Evolutionary conservation across 2,113 vertebrate genomes (phyloP).

Genomic region (Microcebus tavaratra): DNA sequence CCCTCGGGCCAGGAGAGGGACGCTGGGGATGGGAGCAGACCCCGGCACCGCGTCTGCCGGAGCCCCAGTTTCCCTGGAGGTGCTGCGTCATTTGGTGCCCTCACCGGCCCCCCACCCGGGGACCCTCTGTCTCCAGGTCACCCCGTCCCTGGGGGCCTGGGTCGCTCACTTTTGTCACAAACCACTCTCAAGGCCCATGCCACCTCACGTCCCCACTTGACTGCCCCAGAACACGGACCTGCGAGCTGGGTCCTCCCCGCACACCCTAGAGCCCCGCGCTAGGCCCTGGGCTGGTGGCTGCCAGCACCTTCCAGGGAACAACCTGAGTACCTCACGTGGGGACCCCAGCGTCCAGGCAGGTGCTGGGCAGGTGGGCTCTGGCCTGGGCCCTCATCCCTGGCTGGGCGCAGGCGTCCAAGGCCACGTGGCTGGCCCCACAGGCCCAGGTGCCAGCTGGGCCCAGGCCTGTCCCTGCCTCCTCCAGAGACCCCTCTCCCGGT

Average conservation of each 20-base stretch:
- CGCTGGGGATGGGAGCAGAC: neutral
- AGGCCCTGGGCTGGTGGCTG: slow-evolving; percentile 55
- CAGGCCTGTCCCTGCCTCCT: neutral
- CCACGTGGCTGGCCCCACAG: slow-evolving; percentile 43
- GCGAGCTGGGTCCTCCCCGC: slow-evolving; percentile 49
- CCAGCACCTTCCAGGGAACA: slow-evolving; percentile 66
- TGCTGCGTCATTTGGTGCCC: neutral
- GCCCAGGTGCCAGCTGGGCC: neutral
- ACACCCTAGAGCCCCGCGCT: neutral
- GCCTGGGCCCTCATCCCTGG: slow-evolving; percentile 34
- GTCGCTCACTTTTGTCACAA: neutral
- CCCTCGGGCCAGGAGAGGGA: neutral
- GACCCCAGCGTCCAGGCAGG: slow-evolving; percentile 49
- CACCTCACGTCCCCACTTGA: slow-evolving; percentile 30
- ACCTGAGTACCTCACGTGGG: slow-evolving; percentile 74
- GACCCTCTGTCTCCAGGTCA: neutral
- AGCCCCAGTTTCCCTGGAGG: neutral
- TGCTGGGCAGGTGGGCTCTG: slow-evolving; percentile 54
- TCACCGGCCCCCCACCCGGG: neutral
- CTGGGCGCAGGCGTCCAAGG: slow-evolving; percentile 50
- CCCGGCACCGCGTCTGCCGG: slow-evolving; percentile 24
- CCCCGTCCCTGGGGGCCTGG: neutral
- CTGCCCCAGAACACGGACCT: slow-evolving; percentile 55
- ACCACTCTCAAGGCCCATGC: slow-evolving; percentile 5
- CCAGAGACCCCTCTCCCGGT: neutral